Percentiles rank a stretch among this genome's conserved stretches.
phyloP scores from a whole-genome alignment of 2,888 invertebrate genomes.

The Drosophila algonquin region DNA sequence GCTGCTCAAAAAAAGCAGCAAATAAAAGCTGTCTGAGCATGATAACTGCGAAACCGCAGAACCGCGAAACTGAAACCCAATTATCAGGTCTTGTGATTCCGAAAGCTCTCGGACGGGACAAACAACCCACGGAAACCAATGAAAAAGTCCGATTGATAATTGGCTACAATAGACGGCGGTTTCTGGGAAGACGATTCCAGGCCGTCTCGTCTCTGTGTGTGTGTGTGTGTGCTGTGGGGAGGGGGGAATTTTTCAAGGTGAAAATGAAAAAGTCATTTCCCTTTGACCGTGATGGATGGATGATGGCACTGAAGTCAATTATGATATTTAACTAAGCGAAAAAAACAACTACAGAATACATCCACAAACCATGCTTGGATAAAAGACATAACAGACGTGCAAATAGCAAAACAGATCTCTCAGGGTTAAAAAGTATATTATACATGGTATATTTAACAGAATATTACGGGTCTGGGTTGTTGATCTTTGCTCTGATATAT shows the following conservation, averaged over 20 bases:
- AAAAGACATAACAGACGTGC: neutral
- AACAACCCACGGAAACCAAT: slow-evolving; percentile 20
- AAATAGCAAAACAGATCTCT: neutral
- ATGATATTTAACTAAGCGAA: neutral
- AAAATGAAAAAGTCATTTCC: neutral
- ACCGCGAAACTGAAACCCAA: slow-evolving; percentile 6
- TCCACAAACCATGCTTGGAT: neutral
- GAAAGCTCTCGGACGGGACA: slow-evolving; percentile 35
- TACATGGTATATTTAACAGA: neutral
- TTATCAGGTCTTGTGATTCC: slow-evolving; percentile 65
- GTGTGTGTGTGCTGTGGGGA: slow-evolving; percentile 9
- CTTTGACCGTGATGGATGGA: neutral
- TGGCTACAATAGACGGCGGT: neutral
- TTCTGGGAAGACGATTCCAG: slow-evolving; percentile 1
- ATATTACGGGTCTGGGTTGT: too few species aligned
- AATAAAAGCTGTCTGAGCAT: slow-evolving; percentile 60
- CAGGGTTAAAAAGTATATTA: neutral
- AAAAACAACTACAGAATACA: neutral
- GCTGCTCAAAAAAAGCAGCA: slow-evolving; percentile 23
- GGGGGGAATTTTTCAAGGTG: neutral
- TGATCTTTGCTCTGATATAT: neutral
- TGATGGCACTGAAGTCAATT: neutral
- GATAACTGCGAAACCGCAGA: slow-evolving; percentile 47
- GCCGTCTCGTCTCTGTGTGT: neutral
- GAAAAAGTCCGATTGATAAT: neutral